These are phyloP conservation scores for Ophion ventricosus DNA, from an alignment of 2,888 invertebrate species.

Conservation along the genomic window DNA sequence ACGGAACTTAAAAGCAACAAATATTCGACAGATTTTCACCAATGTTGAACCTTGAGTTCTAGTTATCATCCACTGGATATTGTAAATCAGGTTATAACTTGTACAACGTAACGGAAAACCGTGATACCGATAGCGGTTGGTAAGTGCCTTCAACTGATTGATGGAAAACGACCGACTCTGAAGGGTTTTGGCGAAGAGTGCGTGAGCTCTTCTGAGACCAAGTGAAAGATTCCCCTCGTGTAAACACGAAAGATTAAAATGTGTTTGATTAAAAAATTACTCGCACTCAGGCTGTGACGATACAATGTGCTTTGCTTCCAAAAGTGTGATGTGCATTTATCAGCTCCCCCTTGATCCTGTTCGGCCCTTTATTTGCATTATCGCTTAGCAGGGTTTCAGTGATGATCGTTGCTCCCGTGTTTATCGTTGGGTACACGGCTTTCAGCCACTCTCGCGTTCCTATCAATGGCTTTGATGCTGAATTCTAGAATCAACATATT, in stretches of 20 bases:
- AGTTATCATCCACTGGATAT: background rate
- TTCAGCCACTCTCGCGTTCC: slow-evolving; percentile 1
- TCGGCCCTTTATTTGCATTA: slow-evolving; percentile 70
- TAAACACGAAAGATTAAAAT: slow-evolving; percentile 77
- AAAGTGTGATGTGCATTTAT: slow-evolving; percentile 71
- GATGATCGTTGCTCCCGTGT: slow-evolving; percentile 53
- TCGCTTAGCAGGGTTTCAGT: slow-evolving; percentile 65
- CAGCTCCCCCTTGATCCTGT: slow-evolving; percentile 66
- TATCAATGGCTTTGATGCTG: background rate
- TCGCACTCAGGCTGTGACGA: slow-evolving; percentile 70
- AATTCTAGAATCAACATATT: background rate
- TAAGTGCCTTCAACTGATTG: slow-evolving; percentile 55
- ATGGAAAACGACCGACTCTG: slow-evolving; percentile 14
- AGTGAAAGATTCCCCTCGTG: slow-evolving; percentile 62
- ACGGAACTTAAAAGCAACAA: background rate
- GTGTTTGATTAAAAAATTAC: slow-evolving; percentile 80
- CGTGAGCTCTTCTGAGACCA: slow-evolving; percentile 30
- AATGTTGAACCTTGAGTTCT: background rate
- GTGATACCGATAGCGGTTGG: slow-evolving; percentile 49
- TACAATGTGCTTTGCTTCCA: slow-evolving; percentile 67
- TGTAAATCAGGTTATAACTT: background rate
- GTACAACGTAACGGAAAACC: slow-evolving; percentile 51
- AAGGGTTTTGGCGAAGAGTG: slow-evolving; percentile 2
- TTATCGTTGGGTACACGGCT: slow-evolving; percentile 31
- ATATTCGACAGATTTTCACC: background rate